Evolutionary conservation across 2,113 vertebrate genomes (phyloP).

Genomic region (Lipophrys pholis): DNA sequence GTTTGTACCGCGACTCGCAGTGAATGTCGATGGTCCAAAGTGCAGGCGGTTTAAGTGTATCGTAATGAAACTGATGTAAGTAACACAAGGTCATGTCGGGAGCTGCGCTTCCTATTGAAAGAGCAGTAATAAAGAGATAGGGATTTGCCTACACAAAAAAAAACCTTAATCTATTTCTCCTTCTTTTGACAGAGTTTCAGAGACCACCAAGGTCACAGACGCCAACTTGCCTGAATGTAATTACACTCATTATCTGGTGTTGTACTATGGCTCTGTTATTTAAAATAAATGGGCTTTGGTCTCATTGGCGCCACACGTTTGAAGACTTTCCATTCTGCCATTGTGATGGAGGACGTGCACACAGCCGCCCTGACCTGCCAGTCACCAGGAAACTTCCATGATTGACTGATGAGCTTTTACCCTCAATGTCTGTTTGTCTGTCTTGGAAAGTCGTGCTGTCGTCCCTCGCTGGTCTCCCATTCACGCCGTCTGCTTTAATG

Average conservation of each 20-base stretch:
- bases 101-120: constrained; percentile 56
- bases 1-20: constrained; percentile 45
- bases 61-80: constrained; percentile 62
- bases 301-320: constrained; percentile 34
- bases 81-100: constrained; percentile 67
- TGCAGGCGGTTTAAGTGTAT: constrained; percentile 53
- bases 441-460: constrained; percentile 56
- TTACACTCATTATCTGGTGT: constrained; percentile 77
- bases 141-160: constrained; percentile 69
- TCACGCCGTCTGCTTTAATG: constrained; percentile 3
- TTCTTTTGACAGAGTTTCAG: constrained; percentile 66
- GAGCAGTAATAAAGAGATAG: constrained; percentile 69
- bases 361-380: constrained; percentile 60
- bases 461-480: background rate
- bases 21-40: constrained; percentile 58
- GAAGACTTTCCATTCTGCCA: constrained; percentile 50
- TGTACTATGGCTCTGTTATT: constrained; percentile 65
- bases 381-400: constrained; percentile 53
- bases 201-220: constrained; percentile 73
- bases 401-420: constrained; percentile 61
- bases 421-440: constrained; percentile 40
- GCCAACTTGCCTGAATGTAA: constrained; percentile 69
- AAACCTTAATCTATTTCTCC: constrained; percentile 68
- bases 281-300: constrained; percentile 72
- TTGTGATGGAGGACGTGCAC: constrained; percentile 44